A percentile compares a stretch with the other conserved stretches of the same genome.
Evolutionary conservation across 2,888 invertebrate genomes (phyloP).

Genomic region (Nemoura dubitans): DNA sequence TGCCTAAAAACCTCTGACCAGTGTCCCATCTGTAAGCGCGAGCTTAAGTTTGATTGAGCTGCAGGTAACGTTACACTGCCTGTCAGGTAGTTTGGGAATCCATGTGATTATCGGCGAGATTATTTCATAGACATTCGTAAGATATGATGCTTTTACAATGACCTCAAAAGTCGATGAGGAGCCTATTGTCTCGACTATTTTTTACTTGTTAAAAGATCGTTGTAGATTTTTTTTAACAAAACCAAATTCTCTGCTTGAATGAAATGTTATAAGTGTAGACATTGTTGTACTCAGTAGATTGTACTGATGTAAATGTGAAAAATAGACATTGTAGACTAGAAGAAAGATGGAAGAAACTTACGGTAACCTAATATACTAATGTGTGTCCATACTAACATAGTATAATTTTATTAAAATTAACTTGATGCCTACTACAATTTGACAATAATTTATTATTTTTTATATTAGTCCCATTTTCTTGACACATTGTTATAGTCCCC

Average conservation of each 20-base stretch:
- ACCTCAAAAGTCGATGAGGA: neutral
- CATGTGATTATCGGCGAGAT: neutral
- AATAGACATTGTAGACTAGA: too few relatives aligned
- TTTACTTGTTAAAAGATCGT: slow-evolving; percentile 12
- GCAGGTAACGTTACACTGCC: neutral
- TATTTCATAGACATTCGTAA: neutral
- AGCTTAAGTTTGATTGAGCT: slow-evolving; percentile 66
- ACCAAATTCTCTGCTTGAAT: too few relatives aligned
- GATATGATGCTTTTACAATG: neutral
- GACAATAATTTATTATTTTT: neutral
- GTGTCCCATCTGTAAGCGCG: slow-evolving; percentile 80
- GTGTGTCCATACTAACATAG: too few relatives aligned
- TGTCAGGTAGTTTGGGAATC: too few relatives aligned
- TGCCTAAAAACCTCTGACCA: slow-evolving; percentile 75
- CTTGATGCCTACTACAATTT: neutral
- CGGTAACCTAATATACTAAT: too few relatives aligned
- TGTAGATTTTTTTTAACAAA: neutral
- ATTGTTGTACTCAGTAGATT: too few relatives aligned
- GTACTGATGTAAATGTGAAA: too few relatives aligned
- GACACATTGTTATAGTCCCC: slow-evolving; percentile 89
- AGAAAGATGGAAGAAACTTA: too few relatives aligned
- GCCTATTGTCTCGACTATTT: neutral
- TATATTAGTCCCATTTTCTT: slow-evolving; percentile 75
- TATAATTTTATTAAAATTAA: neutral
- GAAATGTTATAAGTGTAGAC: too few relatives aligned